Conservation (phyloP, 2,113 vertebrate species). For the Gymnobelideus leadbeateri region DNA sequence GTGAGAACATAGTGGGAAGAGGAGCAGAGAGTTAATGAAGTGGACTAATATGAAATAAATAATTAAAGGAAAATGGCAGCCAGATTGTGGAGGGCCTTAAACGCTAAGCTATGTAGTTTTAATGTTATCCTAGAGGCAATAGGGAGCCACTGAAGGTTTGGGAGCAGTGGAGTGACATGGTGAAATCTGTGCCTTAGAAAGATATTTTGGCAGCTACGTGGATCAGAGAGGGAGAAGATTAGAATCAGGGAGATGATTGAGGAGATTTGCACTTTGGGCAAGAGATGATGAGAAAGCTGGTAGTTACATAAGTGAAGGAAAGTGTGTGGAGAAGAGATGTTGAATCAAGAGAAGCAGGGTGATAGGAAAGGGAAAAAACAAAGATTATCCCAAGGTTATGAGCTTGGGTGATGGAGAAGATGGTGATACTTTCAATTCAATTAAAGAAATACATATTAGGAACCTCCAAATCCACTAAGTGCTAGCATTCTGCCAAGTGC, state of each 20-base stretch:
- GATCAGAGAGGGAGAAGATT: not conserved
- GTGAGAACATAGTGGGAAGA: not conserved
- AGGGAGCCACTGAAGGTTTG: not conserved
- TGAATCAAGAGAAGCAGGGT: not conserved
- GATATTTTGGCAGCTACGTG: not conserved
- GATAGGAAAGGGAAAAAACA: not conserved
- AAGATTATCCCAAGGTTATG: not conserved
- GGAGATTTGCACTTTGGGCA: not conserved
- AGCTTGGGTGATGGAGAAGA: not conserved
- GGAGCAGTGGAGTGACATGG: not conserved
- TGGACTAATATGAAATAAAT: not conserved
- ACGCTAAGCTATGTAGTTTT: not conserved
- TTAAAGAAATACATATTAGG: not conserved
- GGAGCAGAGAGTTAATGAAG: not conserved
- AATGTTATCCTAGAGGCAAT: not conserved
- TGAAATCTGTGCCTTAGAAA: not conserved
- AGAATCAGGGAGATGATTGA: not conserved
- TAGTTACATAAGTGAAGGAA: not conserved
- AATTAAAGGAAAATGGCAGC: not conserved
- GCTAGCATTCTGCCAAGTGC: not conserved
- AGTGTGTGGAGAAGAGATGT: not conserved
- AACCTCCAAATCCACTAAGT: not conserved
- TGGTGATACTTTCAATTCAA: not conserved
- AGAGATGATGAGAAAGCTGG: not conserved
- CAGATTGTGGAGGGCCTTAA: not conserved